Conservation (phyloP, 37 sponge, comb jelly and placozoan species). For the Spongia lamella region DNA sequence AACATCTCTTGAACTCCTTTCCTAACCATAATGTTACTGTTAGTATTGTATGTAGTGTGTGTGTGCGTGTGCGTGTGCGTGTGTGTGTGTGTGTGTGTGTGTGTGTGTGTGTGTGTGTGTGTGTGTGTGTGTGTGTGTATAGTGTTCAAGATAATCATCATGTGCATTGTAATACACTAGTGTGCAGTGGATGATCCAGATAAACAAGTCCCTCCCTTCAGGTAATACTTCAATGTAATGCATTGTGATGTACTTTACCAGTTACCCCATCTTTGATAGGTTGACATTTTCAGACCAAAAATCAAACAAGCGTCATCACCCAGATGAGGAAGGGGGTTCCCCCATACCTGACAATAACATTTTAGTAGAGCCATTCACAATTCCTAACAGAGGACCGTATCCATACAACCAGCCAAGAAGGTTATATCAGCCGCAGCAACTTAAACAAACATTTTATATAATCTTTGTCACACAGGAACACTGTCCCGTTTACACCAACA, state of each 20-base stretch:
- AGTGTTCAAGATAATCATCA: background rate
- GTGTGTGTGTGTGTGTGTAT: conserved; percentile 1
- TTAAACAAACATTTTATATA: background rate
- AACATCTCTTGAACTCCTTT: conserved; percentile 84
- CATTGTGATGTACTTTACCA: too few species aligned
- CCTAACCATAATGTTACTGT: conserved; percentile 70
- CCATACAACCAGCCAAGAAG: conserved; percentile 93
- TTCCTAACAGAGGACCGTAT: conserved; percentile 95
- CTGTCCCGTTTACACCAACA: conserved; percentile 93
- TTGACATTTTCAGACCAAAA: conserved; percentile 44
- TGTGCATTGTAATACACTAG: conserved; percentile 36
- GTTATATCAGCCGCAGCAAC: conserved; percentile 13
- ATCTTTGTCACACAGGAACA: conserved; percentile 71
- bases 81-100: too few species aligned
- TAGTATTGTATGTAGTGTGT: background rate
- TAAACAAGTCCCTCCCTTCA: conserved; percentile 77
- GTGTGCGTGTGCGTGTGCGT: too few species aligned
- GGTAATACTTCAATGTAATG: too few species aligned
- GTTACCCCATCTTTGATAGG: background rate
- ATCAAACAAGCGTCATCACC: conserved; percentile 23
- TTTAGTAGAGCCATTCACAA: conserved; percentile 75
- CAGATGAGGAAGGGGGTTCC: conserved; percentile 2
- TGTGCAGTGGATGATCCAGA: conserved; percentile 47
- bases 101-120: too few species aligned
- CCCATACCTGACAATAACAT: background rate